These are phyloP conservation scores for Caranx ignobilis DNA, from an alignment of 2,113 vertebrate genomes.

Conservation along the genomic window DNA sequence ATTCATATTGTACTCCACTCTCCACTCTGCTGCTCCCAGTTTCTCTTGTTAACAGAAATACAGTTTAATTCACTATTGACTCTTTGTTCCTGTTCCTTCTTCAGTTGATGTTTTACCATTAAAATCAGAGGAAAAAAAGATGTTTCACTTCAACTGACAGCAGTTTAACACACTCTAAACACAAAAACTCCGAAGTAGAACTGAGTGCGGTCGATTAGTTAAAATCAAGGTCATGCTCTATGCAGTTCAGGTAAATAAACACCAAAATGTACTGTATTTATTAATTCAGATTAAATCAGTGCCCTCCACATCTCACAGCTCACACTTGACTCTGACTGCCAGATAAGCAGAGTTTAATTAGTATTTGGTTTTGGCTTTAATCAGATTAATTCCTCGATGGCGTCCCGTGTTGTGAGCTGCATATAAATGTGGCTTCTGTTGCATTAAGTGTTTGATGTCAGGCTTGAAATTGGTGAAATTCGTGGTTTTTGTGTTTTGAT, in stretches of 20 bases:
- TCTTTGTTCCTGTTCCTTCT: neutral
- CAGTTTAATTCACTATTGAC: neutral
- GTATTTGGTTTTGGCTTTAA: slow-evolving; percentile 11
- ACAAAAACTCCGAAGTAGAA: neutral
- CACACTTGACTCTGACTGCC: neutral
- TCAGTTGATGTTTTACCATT: slow-evolving; percentile 7
- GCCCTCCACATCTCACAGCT: neutral
- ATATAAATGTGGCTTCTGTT: too few species aligned
- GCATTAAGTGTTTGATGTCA: neutral
- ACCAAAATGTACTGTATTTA: neutral
- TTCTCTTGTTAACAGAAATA: neutral
- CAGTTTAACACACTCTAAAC: neutral
- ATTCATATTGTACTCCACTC: too few species aligned
- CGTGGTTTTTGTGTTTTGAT: neutral
- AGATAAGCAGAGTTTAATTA: slow-evolving; percentile 27
- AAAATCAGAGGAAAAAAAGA: neutral
- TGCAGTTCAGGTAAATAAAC: neutral
- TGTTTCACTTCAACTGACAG: neutral
- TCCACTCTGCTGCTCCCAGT: too few species aligned
- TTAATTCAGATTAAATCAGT: neutral
- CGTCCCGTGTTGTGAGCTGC: neutral
- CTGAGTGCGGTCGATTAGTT: neutral
- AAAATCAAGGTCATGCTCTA: neutral
- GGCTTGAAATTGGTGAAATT: neutral
- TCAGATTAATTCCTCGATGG: neutral